phyloP scores from a whole-genome alignment of 2,113 vertebrate genomes.

The Setophaga kirtlandii region DNA sequence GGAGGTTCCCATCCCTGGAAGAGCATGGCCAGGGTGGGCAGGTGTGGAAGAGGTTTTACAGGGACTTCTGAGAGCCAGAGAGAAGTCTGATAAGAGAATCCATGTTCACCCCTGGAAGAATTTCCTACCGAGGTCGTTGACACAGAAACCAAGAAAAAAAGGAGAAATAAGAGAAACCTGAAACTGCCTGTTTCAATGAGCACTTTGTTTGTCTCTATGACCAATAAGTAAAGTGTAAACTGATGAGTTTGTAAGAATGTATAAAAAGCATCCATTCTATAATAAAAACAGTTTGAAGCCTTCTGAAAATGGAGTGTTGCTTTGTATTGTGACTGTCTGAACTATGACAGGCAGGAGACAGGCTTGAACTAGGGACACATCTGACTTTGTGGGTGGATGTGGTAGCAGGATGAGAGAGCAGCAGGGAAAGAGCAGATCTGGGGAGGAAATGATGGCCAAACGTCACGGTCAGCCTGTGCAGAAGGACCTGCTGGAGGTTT shows the following conservation, averaged over 20 bases:
- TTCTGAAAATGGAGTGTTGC: background rate
- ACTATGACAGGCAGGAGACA: background rate
- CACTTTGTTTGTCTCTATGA: background rate
- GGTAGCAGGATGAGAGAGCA: background rate
- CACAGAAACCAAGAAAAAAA: background rate
- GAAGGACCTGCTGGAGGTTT: background rate
- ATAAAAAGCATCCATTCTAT: background rate
- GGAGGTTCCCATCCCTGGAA: background rate
- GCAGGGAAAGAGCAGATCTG: background rate
- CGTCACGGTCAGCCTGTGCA: background rate
- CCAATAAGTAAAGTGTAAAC: background rate
- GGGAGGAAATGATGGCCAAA: background rate
- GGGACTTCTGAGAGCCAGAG: background rate
- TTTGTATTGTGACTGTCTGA: background rate
- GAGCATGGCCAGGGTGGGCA: background rate
- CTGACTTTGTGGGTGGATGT: background rate
- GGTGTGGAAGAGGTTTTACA: background rate
- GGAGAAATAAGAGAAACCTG: background rate
- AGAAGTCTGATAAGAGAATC: background rate
- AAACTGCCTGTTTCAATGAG: background rate
- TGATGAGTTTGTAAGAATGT: background rate
- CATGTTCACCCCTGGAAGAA: background rate
- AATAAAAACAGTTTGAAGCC: background rate
- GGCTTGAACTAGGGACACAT: background rate
- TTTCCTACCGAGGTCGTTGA: background rate